Percentiles rank a stretch among this genome's conserved stretches.
Conservation (phyloP, 1,140 invertebrate genomes). For the Palaemon carinicauda region DNA sequence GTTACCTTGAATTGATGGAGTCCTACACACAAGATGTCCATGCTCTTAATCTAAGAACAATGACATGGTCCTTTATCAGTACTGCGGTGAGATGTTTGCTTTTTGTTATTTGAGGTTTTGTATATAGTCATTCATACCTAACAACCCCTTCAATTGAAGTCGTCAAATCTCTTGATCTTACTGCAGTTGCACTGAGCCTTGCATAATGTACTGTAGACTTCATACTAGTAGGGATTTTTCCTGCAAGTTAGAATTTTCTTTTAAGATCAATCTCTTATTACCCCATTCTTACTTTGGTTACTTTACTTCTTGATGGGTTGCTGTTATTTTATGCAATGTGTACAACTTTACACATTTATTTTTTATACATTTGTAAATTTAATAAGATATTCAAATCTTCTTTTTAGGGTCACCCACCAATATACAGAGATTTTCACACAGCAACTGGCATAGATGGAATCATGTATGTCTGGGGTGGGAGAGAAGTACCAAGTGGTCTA, state of each 20-base stretch:
- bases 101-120: not conserved
- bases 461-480: slow-evolving; percentile 74
- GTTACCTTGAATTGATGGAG: slow-evolving; percentile 69
- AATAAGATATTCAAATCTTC: not conserved
- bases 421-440: slow-evolving; percentile 87
- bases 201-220: no score
- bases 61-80: slow-evolving; percentile 75
- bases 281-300: no score
- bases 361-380: not conserved
- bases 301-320: no score
- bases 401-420: slow-evolving; percentile 70
- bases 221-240: no score
- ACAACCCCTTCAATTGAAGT: no score
- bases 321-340: no score
- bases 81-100: slow-evolving; percentile 66
- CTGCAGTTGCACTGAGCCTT: no score
- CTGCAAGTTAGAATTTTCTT: no score
- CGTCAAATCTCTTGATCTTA: no score
- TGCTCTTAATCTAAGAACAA: slow-evolving; percentile 76
- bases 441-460: slow-evolving; percentile 70
- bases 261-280: no score
- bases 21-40: slow-evolving; percentile 83
- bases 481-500: slow-evolving; percentile 75
- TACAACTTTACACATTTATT: not conserved
- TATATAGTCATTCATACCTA: not conserved